Evolutionary conservation across 2,888 invertebrate species (phyloP), one percentile per base, ranked within the genome.

Genomic region (Drosophila kambysellisi): DNA sequence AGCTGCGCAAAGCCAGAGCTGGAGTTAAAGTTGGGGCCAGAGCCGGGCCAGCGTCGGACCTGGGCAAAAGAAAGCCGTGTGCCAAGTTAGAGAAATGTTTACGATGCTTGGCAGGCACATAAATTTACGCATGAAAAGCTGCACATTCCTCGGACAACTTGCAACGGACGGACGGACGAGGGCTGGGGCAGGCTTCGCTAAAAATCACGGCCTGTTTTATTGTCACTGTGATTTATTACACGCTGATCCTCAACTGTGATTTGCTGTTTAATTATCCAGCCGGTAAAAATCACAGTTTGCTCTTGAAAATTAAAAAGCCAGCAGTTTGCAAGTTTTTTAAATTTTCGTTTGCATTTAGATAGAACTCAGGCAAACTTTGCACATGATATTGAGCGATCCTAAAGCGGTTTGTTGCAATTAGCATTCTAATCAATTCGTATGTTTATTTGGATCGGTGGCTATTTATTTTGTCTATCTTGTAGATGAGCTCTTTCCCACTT

Each of bases 41-140:
- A 56, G 52, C 15, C 29, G 1, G 12, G 48, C 50, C 29, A 12
- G 35, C 33, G 69, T 54, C 69, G 61, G 52, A 56, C 32, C 62
- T 67, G 62, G 70, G 60, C 63, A 69, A 80, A 80, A 79, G 79
- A 79, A 79, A 79, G 79, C 79, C 80, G 70, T 70, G 56, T 80
- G 81, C 76, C 77, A 76, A 73, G 59, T 65, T 71, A 71, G 69
- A 88, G 84, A 88, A 86, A 88, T 88, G 91, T 89, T 89, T 91
- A 90, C 88, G 89, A 88, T 72, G 78, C 76, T 77, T 74, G 80
- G 75, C 86, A 88, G 81, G 82, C 83, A 85, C 87, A 89, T 89
- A 91, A 91, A 89, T 89, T 89, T 90, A 82, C 90, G 89, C 89
- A 90, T 85, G 89, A 89, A 86, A 86, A 82, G 85, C 79, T 79